Evolutionary conservation across 2,113 vertebrate species (phyloP).

Genomic region (Cyanoderma ruficeps): DNA sequence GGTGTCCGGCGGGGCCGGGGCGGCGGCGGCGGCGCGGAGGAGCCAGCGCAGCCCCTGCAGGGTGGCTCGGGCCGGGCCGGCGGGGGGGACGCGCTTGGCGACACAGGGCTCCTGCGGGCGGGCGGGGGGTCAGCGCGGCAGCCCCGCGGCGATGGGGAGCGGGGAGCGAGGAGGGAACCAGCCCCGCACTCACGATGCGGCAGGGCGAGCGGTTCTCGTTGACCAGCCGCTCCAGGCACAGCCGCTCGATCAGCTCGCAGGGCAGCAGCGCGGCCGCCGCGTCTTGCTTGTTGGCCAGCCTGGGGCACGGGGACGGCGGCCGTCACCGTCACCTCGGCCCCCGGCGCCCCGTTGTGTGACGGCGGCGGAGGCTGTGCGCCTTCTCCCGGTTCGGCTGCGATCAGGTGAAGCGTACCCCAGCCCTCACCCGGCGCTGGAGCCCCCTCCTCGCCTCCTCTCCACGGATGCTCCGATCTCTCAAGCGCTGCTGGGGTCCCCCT

Average conservation of each 20-base stretch:
- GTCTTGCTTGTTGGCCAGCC: slow-evolving; percentile 94
- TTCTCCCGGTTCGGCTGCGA: rapidly evolving
- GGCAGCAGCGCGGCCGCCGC: slow-evolving; percentile 79
- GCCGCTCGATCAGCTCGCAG: slow-evolving; percentile 83
- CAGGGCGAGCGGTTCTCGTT: slow-evolving; percentile 84
- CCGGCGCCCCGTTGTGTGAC: rapidly evolving
- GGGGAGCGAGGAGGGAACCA: neutral
- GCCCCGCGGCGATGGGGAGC: rapidly evolving
- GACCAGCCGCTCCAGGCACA: slow-evolving; percentile 83
- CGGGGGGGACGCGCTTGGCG: slow-evolving; percentile 56
- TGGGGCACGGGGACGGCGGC: neutral
- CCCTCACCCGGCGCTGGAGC: rapidly evolving
- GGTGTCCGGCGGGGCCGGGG: too few relatives aligned
- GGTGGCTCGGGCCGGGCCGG: too few relatives aligned
- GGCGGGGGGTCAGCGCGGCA: neutral
- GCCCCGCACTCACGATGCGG: slow-evolving; percentile 82
- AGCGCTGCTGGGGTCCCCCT: rapidly evolving
- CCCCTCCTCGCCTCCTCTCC: neutral
- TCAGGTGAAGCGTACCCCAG: rapidly evolving
- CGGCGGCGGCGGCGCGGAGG: slow-evolving; percentile 56
- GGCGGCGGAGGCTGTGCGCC: rapidly evolving
- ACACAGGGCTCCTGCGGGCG: slow-evolving; percentile 84
- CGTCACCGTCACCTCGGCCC: neutral
- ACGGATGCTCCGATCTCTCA: neutral
- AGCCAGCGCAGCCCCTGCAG: too few relatives aligned